Base-by-base conservation (phyloP, 37 sponge, comb jelly and placozoan genomes). In the Cliona cf. orientalis region DNA sequence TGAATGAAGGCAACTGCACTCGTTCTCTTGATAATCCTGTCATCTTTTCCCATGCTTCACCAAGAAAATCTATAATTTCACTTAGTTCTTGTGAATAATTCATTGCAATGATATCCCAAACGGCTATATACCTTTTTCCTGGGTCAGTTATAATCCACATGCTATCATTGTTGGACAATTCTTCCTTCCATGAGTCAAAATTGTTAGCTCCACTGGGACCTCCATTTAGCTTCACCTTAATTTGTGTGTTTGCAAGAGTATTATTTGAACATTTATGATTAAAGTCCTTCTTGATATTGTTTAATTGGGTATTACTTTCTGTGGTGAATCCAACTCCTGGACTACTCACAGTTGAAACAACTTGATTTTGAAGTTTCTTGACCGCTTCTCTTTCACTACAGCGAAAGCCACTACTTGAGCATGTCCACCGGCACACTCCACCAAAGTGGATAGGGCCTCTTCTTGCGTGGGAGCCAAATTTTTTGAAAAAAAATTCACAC, bases 71-170 rank as follows among this genome's bases (percentile, higher is more conserved):
- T 7, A 5, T n/a, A 71, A 45, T 71, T 26, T 71, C 28, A n/a
- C 42, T 31, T 5, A 11, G 6, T 37, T 43, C 44, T n/a, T n/a
- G n/a, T 2, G 5, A 3, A 44, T 71, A 49, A 75, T 75, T 56
- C 61, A 75, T 32, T 60, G 55, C 23, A 58, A 75, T 75, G 23
- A 75, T 75, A 4, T 75, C 75, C 75, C 75, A 75, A 33, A 75
- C 75, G 33, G 75, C 32, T 9, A 75, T 38, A 22, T 11, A 37
- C 3, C 3, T 45, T 5, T 21, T 53, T 5, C 75, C 75, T 38
- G 60, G 38, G 36, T 75, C 75, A 75, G 57, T 75, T 33, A 72
- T 22, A 33, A 6, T 25, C 73, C 73, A 72, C 25, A 5, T 14
- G 33, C 32, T 14, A 45, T 75, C 57, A 14, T 60, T 75, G 22